Percentiles rank a stretch among this genome's conserved stretches.
phyloP scores from a whole-genome alignment of 2,797 vertebrate genomes.

The Myoxocephalus aenaeus region DNA sequence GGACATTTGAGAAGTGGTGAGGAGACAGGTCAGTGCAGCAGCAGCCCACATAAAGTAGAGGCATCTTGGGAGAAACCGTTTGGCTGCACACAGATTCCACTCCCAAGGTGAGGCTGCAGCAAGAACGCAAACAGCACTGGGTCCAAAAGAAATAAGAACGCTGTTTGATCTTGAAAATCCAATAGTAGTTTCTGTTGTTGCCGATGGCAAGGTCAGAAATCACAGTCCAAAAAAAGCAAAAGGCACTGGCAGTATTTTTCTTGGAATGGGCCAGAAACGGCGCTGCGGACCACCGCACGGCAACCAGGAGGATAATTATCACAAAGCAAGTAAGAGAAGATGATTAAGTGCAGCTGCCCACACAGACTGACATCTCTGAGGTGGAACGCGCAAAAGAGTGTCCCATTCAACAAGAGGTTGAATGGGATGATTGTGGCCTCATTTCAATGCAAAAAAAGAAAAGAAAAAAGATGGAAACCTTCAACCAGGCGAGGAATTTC shows the following conservation, averaged over 20 bases:
- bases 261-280: neutral
- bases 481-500: neutral
- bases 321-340: neutral
- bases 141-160: neutral
- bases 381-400: neutral
- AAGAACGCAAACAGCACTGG: neutral
- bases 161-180: constrained; percentile 2
- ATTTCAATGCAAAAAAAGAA: neutral
- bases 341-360: constrained; percentile 15
- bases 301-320: constrained; percentile 23
- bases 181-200: constrained; percentile 2
- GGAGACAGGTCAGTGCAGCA: neutral
- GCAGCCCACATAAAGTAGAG: neutral
- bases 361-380: constrained; percentile 2
- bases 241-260: neutral
- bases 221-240: too few relatives aligned
- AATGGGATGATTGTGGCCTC: neutral
- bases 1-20: neutral
- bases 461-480: neutral
- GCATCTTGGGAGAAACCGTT: neutral
- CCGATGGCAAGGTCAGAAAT: constrained; percentile 27
- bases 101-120: neutral
- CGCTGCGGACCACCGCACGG: constrained; percentile 28
- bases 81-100: neutral
- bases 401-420: neutral